Evolutionary conservation across 2,113 vertebrate species (phyloP), one percentile per base, ranked within the genome.

Genomic region (Stegostoma tigrinum): DNA sequence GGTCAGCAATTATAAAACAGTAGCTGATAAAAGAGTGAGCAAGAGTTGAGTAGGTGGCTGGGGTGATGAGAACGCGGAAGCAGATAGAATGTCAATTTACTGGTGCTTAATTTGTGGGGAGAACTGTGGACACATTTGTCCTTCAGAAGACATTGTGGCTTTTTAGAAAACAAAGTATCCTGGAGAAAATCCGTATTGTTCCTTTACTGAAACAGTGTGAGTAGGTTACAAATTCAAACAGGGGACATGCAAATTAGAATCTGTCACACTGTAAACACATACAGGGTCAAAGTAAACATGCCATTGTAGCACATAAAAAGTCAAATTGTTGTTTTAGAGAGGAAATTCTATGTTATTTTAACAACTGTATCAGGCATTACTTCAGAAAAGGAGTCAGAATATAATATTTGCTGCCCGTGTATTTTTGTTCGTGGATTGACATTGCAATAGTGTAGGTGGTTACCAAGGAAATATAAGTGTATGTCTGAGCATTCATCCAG

Each of bases 401-500:
- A 96, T 96, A 96, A 96, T 96, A 96, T 97, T 96, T 97, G 96
- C 96, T 21, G 96, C 96, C 96, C 96, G 95, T 97, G 96, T 96
- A 97, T 96, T 97, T 97, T 96, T 96, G 96, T 96, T 96, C 96
- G 96, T 96, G 95, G 96, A 83, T 96, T 97, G 96, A 97, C 97
- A 96, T 97, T 97, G 97, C 3, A 2, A 68, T 96, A 96, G 89
- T 23, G 61, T 64, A 96, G 97, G 96, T 96, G 96, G 98, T 98
- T 98, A 96, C 97, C 96, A 98, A 98, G 97, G 97, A 90, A 96
- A 98, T 94, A 96, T 96, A 87, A 96, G 96, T 96, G 96, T 83
- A 34, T 97, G 97, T 98, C 98, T 97, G 97, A 96, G 38, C 97
- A 96, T 96, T 90, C 95, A 94, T 96, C 2, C 94, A 96, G 96